Conservation (phyloP, 2,797 vertebrate genomes). For the Petrocephalus schoutedeni region DNA sequence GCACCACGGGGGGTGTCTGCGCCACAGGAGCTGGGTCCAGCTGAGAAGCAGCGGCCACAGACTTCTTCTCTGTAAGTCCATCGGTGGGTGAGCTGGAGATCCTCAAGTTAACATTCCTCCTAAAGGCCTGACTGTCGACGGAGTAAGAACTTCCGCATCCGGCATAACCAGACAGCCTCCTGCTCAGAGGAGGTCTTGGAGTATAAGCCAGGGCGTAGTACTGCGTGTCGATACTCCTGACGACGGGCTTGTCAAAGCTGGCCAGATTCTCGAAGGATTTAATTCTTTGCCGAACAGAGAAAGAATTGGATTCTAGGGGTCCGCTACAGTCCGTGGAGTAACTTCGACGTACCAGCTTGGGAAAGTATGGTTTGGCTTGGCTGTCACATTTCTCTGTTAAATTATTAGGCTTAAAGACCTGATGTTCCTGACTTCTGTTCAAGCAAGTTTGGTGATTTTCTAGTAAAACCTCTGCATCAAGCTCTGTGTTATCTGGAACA, state of each 20-base stretch:
- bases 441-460: slow-evolving; percentile 26
- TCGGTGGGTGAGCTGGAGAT: slow-evolving; percentile 44
- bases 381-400: slow-evolving; percentile 32
- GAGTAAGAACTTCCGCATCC: slow-evolving; percentile 44
- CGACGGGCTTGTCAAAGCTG: slow-evolving; percentile 69
- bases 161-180: slow-evolving; percentile 69
- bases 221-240: slow-evolving; percentile 67
- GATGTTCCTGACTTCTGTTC: slow-evolving; percentile 26
- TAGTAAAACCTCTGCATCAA: slow-evolving; percentile 21
- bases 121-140: slow-evolving; percentile 46
- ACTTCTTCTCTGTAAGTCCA: neutral
- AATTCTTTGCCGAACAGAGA: slow-evolving; percentile 88
- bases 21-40: slow-evolving; percentile 5
- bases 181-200: slow-evolving; percentile 64
- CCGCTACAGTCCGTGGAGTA: slow-evolving; percentile 66
- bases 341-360: slow-evolving; percentile 60
- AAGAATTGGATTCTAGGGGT: slow-evolving; percentile 69
- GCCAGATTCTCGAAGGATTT: slow-evolving; percentile 93
- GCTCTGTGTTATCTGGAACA: slow-evolving; percentile 7
- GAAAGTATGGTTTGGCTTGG: slow-evolving; percentile 45
- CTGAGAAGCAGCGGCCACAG: slow-evolving; percentile 17
- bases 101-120: slow-evolving; percentile 64
- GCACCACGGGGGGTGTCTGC: slow-evolving; percentile 51
- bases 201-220: slow-evolving; percentile 57
- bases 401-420: slow-evolving; percentile 20